phyloP scores from a whole-genome alignment of 2,888 invertebrate species.

The Eilema caniola region DNA sequence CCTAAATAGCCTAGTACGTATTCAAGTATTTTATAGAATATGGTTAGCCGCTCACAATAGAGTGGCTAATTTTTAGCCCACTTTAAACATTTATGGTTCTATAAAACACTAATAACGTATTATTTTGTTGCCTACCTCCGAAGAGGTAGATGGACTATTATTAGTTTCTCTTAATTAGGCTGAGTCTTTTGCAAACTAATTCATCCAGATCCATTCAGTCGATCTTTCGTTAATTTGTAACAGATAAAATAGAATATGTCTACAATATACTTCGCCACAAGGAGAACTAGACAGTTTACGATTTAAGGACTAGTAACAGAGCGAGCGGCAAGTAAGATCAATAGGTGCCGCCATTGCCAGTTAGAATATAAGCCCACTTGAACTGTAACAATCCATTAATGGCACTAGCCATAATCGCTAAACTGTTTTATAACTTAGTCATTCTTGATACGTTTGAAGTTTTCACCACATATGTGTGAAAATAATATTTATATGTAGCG shows the following conservation, averaged over 20 bases:
- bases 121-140: background rate
- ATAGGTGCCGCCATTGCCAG: slow-evolving; percentile 34
- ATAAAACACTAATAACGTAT: background rate
- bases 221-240: background rate
- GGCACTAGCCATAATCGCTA: slow-evolving; percentile 11
- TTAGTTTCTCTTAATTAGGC: no score
- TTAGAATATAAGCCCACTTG: slow-evolving; percentile 24
- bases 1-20: background rate
- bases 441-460: slow-evolving; percentile 9
- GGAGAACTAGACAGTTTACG: slow-evolving; percentile 19
- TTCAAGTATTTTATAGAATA: background rate
- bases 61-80: background rate
- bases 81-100: background rate
- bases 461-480: slow-evolving; percentile 14
- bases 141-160: no score
- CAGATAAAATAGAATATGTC: background rate
- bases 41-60: background rate
- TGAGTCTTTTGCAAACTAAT: background rate
- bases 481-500: slow-evolving; percentile 20
- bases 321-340: slow-evolving; percentile 32
- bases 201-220: background rate
- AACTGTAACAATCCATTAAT: slow-evolving; percentile 29
- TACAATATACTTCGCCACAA: slow-evolving; percentile 7
- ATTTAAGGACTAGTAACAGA: slow-evolving; percentile 18
- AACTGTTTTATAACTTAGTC: slow-evolving; percentile 20